Conservation (phyloP, 2,797 vertebrate genomes). For the Sitta carolinensis region DNA sequence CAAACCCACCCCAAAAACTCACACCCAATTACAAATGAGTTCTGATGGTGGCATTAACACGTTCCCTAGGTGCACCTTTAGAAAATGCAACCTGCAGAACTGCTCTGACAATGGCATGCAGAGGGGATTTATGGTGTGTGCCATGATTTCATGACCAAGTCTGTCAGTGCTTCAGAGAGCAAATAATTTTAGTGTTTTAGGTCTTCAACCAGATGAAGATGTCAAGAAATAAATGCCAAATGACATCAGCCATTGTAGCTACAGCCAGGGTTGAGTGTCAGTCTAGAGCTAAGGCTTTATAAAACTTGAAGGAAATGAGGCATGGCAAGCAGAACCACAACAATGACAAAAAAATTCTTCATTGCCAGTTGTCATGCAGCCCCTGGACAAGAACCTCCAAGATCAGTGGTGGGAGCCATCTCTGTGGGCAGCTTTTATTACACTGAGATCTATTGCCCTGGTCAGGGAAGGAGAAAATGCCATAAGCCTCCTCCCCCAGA, state of each 20-base stretch:
- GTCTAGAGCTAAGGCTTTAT: background rate
- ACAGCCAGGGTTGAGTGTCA: background rate
- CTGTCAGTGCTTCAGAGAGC: background rate
- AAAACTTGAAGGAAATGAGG: background rate
- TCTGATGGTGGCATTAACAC: background rate
- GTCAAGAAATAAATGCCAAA: slow-evolving; percentile 7
- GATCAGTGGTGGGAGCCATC: background rate
- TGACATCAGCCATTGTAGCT: background rate
- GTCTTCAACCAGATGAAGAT: background rate
- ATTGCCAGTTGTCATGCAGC: background rate
- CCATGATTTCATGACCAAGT: background rate
- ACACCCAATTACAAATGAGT: accelerated
- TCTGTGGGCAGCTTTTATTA: background rate
- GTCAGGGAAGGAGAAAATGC: background rate
- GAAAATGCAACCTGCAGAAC: background rate
- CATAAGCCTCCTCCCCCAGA: background rate
- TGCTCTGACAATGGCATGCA: background rate
- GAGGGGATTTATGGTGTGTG: background rate
- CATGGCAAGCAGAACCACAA: background rate
- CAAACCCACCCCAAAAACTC: background rate
- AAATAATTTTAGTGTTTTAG: background rate
- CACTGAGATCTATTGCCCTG: background rate
- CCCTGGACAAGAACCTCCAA: background rate
- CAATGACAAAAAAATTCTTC: background rate
- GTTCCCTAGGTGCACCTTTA: background rate